Evolutionary conservation across 2,797 vertebrate species (phyloP), one percentile per base, ranked within the genome.

Genomic region (Pipistrellus kuhlii): DNA sequence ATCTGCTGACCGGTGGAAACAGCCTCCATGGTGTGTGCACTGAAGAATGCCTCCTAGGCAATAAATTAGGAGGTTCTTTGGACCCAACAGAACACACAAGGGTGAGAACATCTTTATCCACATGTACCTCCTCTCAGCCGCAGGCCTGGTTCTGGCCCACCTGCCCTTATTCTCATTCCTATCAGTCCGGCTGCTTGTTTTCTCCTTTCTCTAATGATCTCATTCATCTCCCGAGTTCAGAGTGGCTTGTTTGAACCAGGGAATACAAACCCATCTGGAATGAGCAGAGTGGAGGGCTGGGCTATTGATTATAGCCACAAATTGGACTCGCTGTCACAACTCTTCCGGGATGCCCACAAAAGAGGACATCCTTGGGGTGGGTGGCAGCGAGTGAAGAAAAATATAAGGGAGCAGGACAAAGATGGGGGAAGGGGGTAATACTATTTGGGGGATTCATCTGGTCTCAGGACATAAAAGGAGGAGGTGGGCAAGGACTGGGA

Each of bases 1-100:
- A 96, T 97, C 97, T 97, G 95, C 88, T 95, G 96, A 90, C 95
- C 94, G 87, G 85, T 75, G 90, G 87, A 94, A 75, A 85, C 57
- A 46, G 72, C 80, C 76, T 82, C 12, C 0, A 44, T 87, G 81
- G 30, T 75, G 51, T 84, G 85, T 48, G 12, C 18, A 11, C 62
- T 87, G 64, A n/a, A 68, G 88, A 95, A 89, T 32, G 62, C 87
- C 83, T 92, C 83, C 38, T 66, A 86, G 46, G 95, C 93, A 94
- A 97, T 95, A 93, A 94, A 96, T 95, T 88, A 97, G 88, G 94
- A 83, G 44, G 62, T 68, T 85, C 85, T 95, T 80, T 86, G 91
- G 91, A 95, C 85, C 87, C 90, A 95, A 48, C 46, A 68, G 86
- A 95, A 77, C 13, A 44, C 46, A 82, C 32, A 90, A 17, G 17